phyloP scores from a whole-genome alignment of 2,113 vertebrate species.

The Verasper variegatus region DNA sequence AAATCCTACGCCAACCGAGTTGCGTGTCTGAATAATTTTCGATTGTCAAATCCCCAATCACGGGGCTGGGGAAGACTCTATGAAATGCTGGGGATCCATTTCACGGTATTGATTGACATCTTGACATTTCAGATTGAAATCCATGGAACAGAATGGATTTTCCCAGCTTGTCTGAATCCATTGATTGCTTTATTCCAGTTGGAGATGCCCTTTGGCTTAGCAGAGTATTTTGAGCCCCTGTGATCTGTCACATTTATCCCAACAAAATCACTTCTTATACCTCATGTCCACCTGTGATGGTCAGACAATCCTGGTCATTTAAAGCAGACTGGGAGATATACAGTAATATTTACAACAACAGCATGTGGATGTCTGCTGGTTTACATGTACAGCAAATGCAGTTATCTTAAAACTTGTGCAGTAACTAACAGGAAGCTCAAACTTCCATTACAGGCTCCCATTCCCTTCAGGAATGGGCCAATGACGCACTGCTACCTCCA shows the following conservation, averaged over 20 bases:
- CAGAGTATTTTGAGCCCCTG: constrained; percentile 20
- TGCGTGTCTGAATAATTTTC: neutral
- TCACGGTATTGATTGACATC: constrained; percentile 43
- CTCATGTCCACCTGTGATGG: neutral
- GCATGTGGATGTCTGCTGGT: too few species aligned
- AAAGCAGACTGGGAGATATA: neutral
- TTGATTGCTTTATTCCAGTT: constrained; percentile 49
- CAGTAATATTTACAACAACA: too few species aligned
- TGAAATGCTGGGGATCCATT: constrained; percentile 29
- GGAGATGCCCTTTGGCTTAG: constrained; percentile 33
- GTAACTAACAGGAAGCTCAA: too few species aligned
- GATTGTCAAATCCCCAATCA: neutral
- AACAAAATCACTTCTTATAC: constrained; percentile 18
- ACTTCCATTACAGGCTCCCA: too few species aligned
- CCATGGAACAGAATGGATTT: constrained; percentile 40
- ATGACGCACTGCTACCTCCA: too few species aligned
- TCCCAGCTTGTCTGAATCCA: constrained; percentile 27
- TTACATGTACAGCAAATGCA: too few species aligned
- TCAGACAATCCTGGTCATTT: neutral
- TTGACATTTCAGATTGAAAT: constrained; percentile 56
- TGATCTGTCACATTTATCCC: constrained; percentile 41
- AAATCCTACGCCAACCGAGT: constrained; percentile 36
- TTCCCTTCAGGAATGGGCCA: too few species aligned
- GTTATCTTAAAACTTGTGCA: too few species aligned
- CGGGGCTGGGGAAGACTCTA: neutral